Conservation (phyloP, 2,888 invertebrate species). For the Exephanes ischioxanthus region DNA sequence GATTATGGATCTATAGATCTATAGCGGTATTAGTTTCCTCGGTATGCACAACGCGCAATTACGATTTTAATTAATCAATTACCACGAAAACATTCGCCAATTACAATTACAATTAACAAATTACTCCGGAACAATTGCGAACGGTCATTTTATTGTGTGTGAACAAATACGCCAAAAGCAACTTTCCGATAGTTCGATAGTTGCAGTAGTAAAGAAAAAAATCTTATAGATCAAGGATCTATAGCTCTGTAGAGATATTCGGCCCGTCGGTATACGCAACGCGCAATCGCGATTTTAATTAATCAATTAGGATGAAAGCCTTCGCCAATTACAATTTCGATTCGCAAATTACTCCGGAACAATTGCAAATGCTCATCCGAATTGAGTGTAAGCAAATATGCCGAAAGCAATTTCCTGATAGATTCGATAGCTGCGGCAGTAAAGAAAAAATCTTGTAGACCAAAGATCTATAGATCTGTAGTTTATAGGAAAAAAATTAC, state of each 20-base stretch:
- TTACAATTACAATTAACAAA: neutral
- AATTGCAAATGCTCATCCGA: neutral
- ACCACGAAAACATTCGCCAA: neutral
- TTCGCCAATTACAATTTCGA: neutral
- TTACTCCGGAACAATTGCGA: neutral
- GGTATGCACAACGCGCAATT: neutral
- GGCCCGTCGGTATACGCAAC: neutral
- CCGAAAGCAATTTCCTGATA: neutral
- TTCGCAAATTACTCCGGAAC: neutral
- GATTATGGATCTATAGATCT: neutral
- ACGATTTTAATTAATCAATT: neutral
- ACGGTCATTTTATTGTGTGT: neutral
- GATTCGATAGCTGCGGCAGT: neutral
- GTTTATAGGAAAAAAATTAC: too few species aligned
- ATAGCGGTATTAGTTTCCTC: neutral
- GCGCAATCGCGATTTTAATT: neutral
- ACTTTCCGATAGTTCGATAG: neutral
- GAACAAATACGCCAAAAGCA: neutral
- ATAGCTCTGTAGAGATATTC: neutral
- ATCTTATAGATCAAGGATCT: neutral
- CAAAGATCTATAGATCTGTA: neutral
- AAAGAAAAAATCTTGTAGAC: neutral
- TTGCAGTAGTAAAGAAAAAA: neutral
- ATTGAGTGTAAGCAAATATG: neutral
- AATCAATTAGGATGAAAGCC: neutral